Evolutionary conservation across 2,113 vertebrate species (phyloP).

Genomic region (Tenrec ecaudatus): DNA sequence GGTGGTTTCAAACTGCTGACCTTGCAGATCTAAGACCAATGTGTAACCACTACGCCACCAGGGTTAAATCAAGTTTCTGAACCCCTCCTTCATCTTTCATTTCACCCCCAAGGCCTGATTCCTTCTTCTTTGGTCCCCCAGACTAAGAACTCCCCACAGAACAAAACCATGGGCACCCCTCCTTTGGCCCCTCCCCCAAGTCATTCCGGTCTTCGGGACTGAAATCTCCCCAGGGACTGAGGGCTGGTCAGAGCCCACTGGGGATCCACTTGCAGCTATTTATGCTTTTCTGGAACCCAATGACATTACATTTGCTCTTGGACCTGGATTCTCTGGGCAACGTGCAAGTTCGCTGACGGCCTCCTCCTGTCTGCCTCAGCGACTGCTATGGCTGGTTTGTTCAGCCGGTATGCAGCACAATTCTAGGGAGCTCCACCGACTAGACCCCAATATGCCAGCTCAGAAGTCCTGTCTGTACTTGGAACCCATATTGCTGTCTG

Average conservation of each 20-base stretch:
- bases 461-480: not conserved
- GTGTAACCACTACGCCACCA: too few relatives aligned
- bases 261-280: not conserved
- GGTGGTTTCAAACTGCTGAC: too few relatives aligned
- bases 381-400: slow-evolving; percentile 1
- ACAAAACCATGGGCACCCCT: not conserved
- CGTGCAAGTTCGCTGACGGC: not conserved
- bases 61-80: not conserved
- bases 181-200: not conserved
- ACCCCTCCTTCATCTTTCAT: not conserved
- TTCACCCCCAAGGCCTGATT: not conserved
- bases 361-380: not conserved
- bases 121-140: not conserved
- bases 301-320: not conserved
- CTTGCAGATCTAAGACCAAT: too few relatives aligned
- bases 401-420: not conserved
- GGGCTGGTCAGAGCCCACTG: not conserved
- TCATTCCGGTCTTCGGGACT: not conserved
- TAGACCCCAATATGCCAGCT: accelerated
- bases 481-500: not conserved
- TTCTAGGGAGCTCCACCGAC: not conserved
- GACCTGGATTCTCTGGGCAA: not conserved
- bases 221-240: not conserved
- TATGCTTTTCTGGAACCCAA: not conserved
- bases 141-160: not conserved